These are phyloP conservation scores for Ochropleura leucogaster DNA, from an alignment of 2,888 invertebrate genomes.

Conservation along the genomic window DNA sequence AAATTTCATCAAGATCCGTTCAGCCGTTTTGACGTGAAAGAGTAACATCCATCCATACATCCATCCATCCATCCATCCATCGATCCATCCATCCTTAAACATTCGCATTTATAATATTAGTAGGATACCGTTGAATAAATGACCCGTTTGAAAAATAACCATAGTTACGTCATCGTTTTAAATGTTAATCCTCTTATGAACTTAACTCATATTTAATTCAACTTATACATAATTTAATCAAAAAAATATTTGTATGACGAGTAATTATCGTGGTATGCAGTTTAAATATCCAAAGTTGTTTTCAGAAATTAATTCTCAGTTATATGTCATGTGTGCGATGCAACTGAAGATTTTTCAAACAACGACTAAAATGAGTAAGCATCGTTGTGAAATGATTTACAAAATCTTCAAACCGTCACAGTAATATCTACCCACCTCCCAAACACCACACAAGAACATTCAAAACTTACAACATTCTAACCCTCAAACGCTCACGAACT, in stretches of 20 bases:
- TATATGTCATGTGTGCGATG: not conserved
- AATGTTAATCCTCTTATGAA: not conserved
- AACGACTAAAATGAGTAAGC: not conserved
- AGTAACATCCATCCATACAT: too few relatives aligned
- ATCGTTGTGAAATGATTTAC: not conserved
- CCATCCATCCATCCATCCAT: too few relatives aligned
- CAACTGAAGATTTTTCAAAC: not conserved
- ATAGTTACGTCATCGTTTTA: not conserved
- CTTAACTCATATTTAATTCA: not conserved
- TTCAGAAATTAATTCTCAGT: not conserved
- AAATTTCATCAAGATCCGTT: too few relatives aligned
- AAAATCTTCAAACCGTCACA: not conserved
- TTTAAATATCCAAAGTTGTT: not conserved
- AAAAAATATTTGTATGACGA: not conserved
- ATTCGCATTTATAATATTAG: too few relatives aligned
- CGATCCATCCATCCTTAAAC: too few relatives aligned
- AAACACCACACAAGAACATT: constrained; percentile 50
- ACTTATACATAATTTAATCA: not conserved
- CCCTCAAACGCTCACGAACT: constrained; percentile 67
- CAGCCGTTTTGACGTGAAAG: too few relatives aligned
- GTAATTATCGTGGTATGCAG: not conserved
- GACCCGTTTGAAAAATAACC: not conserved
- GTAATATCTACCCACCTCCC: constrained; percentile 14
- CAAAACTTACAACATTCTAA: constrained; percentile 60
- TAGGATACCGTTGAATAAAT: too few relatives aligned